These are phyloP conservation scores for Eulemur macaco DNA, from an alignment of 2,113 vertebrate species.

Conservation along the genomic window DNA sequence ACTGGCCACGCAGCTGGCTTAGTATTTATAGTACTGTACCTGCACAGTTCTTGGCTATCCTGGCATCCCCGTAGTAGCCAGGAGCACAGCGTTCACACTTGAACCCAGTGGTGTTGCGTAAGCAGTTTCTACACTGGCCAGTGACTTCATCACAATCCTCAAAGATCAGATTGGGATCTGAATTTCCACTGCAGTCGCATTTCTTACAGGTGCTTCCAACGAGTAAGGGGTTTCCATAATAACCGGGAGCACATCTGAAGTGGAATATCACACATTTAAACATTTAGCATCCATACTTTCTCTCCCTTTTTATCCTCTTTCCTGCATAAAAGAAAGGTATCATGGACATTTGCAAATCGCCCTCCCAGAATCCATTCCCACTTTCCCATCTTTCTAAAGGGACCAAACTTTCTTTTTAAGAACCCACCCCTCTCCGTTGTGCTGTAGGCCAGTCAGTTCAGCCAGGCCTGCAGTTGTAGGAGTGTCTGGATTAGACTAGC, in stretches of 20 bases:
- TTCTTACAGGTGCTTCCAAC: constrained; percentile 92
- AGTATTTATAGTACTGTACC: constrained; percentile 81
- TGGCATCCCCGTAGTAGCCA: constrained; percentile 94
- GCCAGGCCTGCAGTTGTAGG: background rate
- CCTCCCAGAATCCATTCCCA: background rate
- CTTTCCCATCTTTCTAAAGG: background rate
- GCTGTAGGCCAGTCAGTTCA: background rate
- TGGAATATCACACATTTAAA: constrained; percentile 54
- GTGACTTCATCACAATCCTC: constrained; percentile 96
- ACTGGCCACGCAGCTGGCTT: background rate
- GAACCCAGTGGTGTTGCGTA: constrained; percentile 91
- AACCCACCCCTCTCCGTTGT: background rate
- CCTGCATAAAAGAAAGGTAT: background rate
- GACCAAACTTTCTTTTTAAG: background rate
- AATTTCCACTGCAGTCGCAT: constrained; percentile 97
- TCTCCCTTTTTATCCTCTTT: constrained; percentile 14
- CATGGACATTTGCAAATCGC: background rate
- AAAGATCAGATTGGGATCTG: constrained; percentile 96
- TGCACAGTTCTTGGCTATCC: constrained; percentile 91
- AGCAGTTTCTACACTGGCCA: constrained; percentile 94
- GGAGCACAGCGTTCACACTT: constrained; percentile 92
- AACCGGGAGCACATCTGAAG: constrained; percentile 95
- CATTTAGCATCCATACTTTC: background rate
- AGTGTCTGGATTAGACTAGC: background rate
- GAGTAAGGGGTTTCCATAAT: constrained; percentile 94